These are phyloP conservation scores for Caligus rogercresseyi DNA, from an alignment of 1,140 invertebrate species.

Conservation along the genomic window DNA sequence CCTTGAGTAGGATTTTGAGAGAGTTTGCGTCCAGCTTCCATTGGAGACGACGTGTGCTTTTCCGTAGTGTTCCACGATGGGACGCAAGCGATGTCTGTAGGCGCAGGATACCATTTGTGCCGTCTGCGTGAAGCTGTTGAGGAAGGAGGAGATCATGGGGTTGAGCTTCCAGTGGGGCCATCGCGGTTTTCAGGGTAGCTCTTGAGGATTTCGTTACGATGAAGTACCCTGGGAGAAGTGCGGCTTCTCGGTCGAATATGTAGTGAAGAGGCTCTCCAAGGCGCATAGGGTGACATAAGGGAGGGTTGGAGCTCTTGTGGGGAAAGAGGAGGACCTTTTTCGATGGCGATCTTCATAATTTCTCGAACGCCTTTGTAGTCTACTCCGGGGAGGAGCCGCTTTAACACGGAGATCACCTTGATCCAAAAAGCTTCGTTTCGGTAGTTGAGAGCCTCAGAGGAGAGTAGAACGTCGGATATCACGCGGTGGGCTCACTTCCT, in stretches of 20 bases:
- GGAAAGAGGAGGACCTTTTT: slow-evolving; percentile 9
- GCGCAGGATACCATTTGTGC: slow-evolving; percentile 90
- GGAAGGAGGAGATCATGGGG: slow-evolving; percentile 62
- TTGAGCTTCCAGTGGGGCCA: slow-evolving; percentile 85
- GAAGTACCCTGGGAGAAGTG: slow-evolving; percentile 77
- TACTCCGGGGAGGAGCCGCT: slow-evolving; percentile 65
- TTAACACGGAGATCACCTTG: slow-evolving; percentile 63
- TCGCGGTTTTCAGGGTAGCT: slow-evolving; percentile 55
- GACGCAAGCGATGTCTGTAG: slow-evolving; percentile 69
- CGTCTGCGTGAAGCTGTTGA: slow-evolving; percentile 61
- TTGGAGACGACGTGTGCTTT: slow-evolving; percentile 36
- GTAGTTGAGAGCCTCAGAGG: slow-evolving; percentile 31
- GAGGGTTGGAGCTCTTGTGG: background rate
- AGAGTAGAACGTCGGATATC: slow-evolving; percentile 35
- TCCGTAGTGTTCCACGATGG: slow-evolving; percentile 80
- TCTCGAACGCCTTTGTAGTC: slow-evolving; percentile 86
- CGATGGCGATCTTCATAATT: slow-evolving; percentile 55
- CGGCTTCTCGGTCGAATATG: slow-evolving; percentile 80
- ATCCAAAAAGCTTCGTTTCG: slow-evolving; percentile 41
- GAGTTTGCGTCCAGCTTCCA: slow-evolving; percentile 76
- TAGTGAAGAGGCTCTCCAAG: slow-evolving; percentile 57
- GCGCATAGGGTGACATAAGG: slow-evolving; percentile 37
- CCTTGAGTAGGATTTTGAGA: slow-evolving; percentile 71
- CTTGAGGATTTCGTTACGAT: slow-evolving; percentile 87
- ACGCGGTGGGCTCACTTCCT: slow-evolving; percentile 26